Evolutionary conservation across 1,140 invertebrate genomes (phyloP), one percentile per base, ranked within the genome.

Genomic region (Brachionus koreanus): DNA sequence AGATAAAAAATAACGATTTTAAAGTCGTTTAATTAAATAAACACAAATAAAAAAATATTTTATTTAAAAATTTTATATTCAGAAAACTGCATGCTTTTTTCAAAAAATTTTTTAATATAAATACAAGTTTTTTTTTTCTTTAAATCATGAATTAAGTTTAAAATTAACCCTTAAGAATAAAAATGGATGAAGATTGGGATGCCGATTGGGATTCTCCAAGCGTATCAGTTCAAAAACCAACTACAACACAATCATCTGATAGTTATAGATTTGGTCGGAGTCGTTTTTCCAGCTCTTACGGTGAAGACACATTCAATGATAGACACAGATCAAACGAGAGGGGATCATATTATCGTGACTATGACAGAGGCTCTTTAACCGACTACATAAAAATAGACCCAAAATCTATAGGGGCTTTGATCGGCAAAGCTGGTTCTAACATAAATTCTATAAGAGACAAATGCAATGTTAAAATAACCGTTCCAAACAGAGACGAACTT

Each of bases 151-250:
- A 49, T 49, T 49, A n/a, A 49, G 13, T n/a, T 49, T 4, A 57
- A 19, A 57, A 7, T 19, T 9, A 23, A 57, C 16, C 9, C 16
- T 7, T 57, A 3, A 9, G 9, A 61, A n/a, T n/a, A 57, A 74
- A 46, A 74, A 79, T 79, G 76, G 61, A 79, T 29, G 76, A 79
- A 79, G 49, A 79, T 79, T 79, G 76, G 76, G 76, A 79, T 43
- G 29, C 3, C 5, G 76, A 79, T 29, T 79, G 33, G 49, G 76
- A 79, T 10, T 42, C 25, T 1, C 49, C 76, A 79, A 33, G 46
- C 35, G 35, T 19, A 46, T 4, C 10, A 25, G 9, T 16, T 46
- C 9, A n/a, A 46, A 76, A 46, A 65, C 33, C 12, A 42, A 0
- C 76, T 29, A 4, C 49, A 33, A 19, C 10, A 19, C 25, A 7